Evolutionary conservation across 1,140 invertebrate species (phyloP).

Genomic region (Solenopsis fugax): DNA sequence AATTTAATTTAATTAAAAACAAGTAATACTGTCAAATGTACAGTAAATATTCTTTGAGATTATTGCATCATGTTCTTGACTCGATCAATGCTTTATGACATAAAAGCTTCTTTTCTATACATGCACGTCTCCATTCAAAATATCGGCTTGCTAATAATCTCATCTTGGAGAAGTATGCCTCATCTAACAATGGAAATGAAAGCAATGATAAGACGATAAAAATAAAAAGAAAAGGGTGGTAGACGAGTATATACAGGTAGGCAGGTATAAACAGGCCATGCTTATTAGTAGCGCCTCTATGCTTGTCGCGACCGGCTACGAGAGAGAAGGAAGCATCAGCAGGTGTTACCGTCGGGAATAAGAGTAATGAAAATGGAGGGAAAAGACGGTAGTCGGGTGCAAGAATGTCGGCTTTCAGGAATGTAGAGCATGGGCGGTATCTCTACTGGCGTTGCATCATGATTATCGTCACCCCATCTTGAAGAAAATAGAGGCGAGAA

Average conservation of each 20-base stretch:
- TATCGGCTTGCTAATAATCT: conserved; percentile 12
- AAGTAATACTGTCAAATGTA: not conserved
- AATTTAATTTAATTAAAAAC: not conserved
- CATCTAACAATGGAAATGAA: conserved; percentile 36
- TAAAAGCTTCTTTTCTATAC: not conserved
- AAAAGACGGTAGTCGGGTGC: conserved; percentile 26
- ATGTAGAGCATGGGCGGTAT: conserved; percentile 40
- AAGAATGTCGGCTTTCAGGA: conserved; percentile 44
- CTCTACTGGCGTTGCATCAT: conserved; percentile 40
- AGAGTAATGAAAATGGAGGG: conserved; percentile 59
- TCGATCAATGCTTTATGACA: not conserved
- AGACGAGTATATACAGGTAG: not conserved
- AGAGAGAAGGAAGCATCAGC: conserved; percentile 45
- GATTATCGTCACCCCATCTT: conserved; percentile 43
- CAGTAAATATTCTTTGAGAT: not conserved
- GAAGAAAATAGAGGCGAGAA: conserved; percentile 34
- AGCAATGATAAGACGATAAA: not conserved
- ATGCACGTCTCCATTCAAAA: not conserved
- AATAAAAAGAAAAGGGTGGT: conserved; percentile 4
- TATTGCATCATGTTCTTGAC: not conserved
- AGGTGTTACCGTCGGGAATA: conserved; percentile 54
- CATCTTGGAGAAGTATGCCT: not conserved
- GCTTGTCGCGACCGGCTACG: conserved; percentile 30
- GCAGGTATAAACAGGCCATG: conserved; percentile 30
- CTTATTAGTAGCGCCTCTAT: conserved; percentile 50